Base-by-base conservation (phyloP, 2,888 invertebrate species). In the Tiliacea aurago region DNA sequence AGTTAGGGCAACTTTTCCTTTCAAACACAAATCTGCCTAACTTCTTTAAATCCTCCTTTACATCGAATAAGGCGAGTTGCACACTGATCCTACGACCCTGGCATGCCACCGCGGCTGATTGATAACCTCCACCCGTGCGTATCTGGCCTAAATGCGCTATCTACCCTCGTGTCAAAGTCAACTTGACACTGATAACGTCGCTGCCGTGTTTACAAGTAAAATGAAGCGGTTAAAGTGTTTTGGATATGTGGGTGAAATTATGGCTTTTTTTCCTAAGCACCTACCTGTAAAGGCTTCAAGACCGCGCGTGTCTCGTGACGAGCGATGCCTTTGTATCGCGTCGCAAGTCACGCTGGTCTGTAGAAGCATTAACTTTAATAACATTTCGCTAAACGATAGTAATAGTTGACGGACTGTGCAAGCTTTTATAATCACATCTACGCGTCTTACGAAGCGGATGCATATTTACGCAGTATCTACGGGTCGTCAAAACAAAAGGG, bases 141-240 rank as follows among this genome's bases (percentile, higher is more conserved):
- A 84, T 78, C 79, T 84, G 87, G 72, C 86, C 87, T 88, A 87
- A 86, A 86, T 89, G 73, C 68, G 73, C 78, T 91, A 91, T 90
- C 88, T 87, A 80, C 84, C 77, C 73, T 86, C 85, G 73, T 86
- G 89, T 90, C 90, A 91, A 88, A 90, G 88, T 86, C 89, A 89
- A 84, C 85, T 84, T 76, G 85, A 87, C 85, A 81, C 82, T 84
- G 86, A 89, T 88, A 85, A 80, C 61, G 58, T 69, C n/a, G 62
- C 56, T 77, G 63, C 73, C 70, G 75, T 82, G 79, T 81, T 86
- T 71, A 75, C 71, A 65, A 41, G 63, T 56, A 4, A n/a, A 58
- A 68, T 64, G 64, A 55, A 70, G 70, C 67, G 47, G 37, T 56
- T 56, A 37, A 43, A 51, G 62, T 70, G 49, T n/a, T 68, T 49